Conservation (phyloP, 2,113 vertebrate genomes). For the Dicrurus megarhynchus region DNA sequence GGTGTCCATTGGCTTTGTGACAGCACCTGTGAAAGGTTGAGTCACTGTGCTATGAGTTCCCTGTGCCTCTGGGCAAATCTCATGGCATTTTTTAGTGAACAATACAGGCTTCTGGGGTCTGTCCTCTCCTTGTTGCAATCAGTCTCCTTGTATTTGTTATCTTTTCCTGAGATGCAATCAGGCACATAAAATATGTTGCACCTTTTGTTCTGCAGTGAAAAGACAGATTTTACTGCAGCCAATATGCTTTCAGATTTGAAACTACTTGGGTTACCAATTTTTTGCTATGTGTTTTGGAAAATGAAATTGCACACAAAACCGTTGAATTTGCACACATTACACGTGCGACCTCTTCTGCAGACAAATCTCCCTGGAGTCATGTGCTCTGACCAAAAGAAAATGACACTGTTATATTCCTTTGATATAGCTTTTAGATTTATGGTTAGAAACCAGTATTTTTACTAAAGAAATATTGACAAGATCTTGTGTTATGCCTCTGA, state of each 20-base stretch:
- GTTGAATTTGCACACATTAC: neutral
- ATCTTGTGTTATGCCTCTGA: neutral
- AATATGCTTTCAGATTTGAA: neutral
- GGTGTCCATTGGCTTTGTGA: neutral
- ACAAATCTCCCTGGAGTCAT: neutral
- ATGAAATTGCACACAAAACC: neutral
- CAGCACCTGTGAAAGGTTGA: neutral
- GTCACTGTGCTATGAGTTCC: fast-evolving
- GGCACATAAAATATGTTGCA: neutral
- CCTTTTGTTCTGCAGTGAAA: neutral
- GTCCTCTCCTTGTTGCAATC: neutral
- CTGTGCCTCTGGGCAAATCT: neutral
- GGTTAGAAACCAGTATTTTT: neutral
- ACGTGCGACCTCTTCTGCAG: neutral
- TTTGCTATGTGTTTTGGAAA: neutral
- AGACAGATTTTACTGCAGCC: neutral
- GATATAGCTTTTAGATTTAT: neutral
- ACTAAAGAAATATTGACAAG: neutral
- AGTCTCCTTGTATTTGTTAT: neutral
- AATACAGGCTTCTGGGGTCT: neutral
- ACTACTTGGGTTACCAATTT: neutral
- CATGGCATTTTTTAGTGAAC: neutral
- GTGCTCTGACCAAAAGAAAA: neutral
- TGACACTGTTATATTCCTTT: neutral
- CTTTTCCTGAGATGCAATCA: neutral